Evolutionary conservation across 1,140 invertebrate species (phyloP).

Genomic region (Musca vetustissima): DNA sequence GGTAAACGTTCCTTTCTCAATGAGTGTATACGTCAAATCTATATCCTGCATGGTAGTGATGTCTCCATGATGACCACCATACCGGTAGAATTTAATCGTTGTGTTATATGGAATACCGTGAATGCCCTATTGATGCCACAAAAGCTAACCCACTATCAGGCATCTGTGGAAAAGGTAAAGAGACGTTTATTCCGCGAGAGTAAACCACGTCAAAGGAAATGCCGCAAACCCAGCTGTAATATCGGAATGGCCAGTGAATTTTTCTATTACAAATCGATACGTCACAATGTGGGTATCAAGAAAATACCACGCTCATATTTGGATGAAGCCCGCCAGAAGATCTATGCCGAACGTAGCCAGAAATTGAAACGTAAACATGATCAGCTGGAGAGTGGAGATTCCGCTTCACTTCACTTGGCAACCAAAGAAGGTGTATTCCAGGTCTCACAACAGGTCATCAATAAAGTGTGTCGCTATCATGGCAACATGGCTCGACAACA

Average conservation of each 20-base stretch:
- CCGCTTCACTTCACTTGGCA: background rate
- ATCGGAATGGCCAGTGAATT: conserved; percentile 32
- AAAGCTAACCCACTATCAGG: background rate
- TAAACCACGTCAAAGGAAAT: conserved; percentile 27
- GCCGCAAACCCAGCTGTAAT: conserved; percentile 3
- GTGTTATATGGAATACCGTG: background rate
- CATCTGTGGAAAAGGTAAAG: conserved; percentile 37
- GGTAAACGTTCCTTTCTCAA: conserved; percentile 41
- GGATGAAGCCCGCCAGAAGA: conserved; percentile 28
- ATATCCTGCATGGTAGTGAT: conserved; percentile 35
- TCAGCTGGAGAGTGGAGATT: background rate
- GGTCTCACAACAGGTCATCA: background rate
- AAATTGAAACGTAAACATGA: background rate
- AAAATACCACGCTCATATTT: conserved; percentile 34
- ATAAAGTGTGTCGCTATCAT: conserved; percentile 39
- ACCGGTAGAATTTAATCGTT: background rate
- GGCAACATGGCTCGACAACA: conserved; percentile 32
- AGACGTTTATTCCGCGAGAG: conserved; percentile 39
- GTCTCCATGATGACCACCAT: background rate
- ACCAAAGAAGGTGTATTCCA: background rate
- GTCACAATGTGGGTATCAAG: conserved; percentile 31
- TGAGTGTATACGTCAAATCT: conserved; percentile 44
- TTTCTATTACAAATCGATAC: conserved; percentile 32
- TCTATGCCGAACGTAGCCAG: background rate
- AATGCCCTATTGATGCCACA: background rate